Conservation (phyloP, 1,140 invertebrate species). For the Bradysia coprophila region DNA sequence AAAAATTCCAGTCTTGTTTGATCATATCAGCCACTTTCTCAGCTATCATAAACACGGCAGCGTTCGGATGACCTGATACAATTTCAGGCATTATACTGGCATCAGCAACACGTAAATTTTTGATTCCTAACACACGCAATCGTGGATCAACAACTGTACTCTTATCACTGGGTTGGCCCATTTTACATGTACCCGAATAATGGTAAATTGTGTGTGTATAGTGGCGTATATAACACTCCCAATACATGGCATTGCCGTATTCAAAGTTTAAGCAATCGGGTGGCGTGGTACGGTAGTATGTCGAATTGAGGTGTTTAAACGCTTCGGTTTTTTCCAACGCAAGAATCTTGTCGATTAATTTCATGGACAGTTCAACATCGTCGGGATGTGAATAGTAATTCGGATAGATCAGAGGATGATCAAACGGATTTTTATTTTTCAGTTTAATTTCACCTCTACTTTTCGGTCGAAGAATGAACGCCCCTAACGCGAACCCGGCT, state of each 20-base stretch:
- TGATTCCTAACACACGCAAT: constrained; percentile 50
- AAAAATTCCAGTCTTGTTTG: constrained; percentile 49
- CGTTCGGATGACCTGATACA: constrained; percentile 61
- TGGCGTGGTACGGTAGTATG: constrained; percentile 42
- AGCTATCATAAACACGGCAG: constrained; percentile 46
- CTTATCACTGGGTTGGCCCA: constrained; percentile 57
- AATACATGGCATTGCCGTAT: constrained; percentile 48
- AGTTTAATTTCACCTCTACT: constrained; percentile 63
- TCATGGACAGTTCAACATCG: constrained; percentile 50
- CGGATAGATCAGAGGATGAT: constrained; percentile 72
- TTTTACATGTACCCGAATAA: constrained; percentile 71
- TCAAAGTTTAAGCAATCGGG: constrained; percentile 39
- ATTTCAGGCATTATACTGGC: constrained; percentile 65
- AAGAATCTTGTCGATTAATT: constrained; percentile 69
- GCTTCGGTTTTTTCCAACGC: constrained; percentile 55
- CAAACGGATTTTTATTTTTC: constrained; percentile 54
- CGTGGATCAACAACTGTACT: constrained; percentile 66
- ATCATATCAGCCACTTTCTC: constrained; percentile 68
- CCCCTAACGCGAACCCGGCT: constrained; percentile 45
- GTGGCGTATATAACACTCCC: constrained; percentile 52
- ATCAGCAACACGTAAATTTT: constrained; percentile 51
- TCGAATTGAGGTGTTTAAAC: constrained; percentile 51
- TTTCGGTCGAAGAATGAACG: constrained; percentile 72
- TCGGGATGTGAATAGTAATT: constrained; percentile 73
- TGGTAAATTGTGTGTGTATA: constrained; percentile 77